Base-by-base conservation (phyloP, 1,140 invertebrate genomes). In the Sarcophaga bullata region DNA sequence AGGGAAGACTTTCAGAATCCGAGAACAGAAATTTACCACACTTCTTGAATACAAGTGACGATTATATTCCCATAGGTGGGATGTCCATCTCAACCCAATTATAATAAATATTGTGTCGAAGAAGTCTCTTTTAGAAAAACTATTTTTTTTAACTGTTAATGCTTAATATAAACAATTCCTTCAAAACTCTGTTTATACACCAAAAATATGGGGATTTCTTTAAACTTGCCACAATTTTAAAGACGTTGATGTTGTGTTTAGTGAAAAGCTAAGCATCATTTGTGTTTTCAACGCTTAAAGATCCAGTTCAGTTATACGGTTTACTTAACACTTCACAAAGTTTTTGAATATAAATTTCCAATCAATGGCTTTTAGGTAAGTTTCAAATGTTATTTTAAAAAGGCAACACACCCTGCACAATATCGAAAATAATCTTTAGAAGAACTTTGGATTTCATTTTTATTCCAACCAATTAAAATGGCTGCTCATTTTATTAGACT, bases 401-500 rank as follows among this genome's bases (percentile, higher is more conserved):
- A 58, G 54, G 13, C 15, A 58, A n/a, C 13, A n/a, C 4, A 58
- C 54, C 13, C 15, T n/a, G 25, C 25, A 6, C 17, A 68, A 68
- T 19, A 68, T 68, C 4, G n/a, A 68, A 19, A 68, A 25, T 6
- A 62, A 17, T 17, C 17, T 62, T 10, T 25, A 68, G 19, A 68
- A 68, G n/a, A 2, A 4, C 4, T 37, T 37, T 37, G 25, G 7
- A 19, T 68, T 68, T 68, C 8, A 15, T 19, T 19, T 68, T 19
- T 68, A 37, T 68, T n/a, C 15, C 1, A n/a, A 8, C 19, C 15
- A 58, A 58, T 7, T 13, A 58, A 58, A 68, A 68, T 68, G 62
- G 17, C 62, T 13, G 54, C 3, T 25, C 76, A 80, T 80, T 52
- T 50, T 49, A 19, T 81, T 48, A 87, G 90, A 72, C 47, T 91